These are phyloP conservation scores for Aspidoscelis tigris DNA, from an alignment of 2,113 vertebrate species.

Conservation along the genomic window DNA sequence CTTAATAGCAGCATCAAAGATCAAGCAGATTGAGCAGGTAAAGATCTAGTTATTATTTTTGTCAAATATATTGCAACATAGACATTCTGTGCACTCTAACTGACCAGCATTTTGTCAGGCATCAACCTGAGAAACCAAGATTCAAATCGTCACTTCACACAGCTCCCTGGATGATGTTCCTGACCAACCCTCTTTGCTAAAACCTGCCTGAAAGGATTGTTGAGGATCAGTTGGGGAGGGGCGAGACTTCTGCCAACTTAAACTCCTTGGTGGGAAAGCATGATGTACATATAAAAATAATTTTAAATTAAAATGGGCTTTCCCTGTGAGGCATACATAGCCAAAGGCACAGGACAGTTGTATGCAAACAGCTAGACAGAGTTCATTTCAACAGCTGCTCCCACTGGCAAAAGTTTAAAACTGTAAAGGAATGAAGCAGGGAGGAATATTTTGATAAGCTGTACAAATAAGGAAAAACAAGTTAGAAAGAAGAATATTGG, in stretches of 20 bases:
- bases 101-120: background rate
- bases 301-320: background rate
- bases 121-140: background rate
- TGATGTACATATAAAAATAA: too few relatives aligned
- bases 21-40: too few relatives aligned
- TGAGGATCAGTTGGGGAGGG: too few relatives aligned
- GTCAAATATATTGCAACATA: too few relatives aligned
- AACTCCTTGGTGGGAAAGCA: too few relatives aligned
- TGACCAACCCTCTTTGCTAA: too few relatives aligned
- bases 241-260: too few relatives aligned
- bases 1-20: too few relatives aligned
- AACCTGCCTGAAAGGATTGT: too few relatives aligned
- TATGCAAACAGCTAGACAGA: constrained; percentile 9
- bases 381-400: background rate
- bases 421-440: constrained; percentile 27
- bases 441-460: constrained; percentile 14
- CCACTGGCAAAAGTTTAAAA: constrained; percentile 1
- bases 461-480: constrained; percentile 55
- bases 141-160: background rate
- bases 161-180: too few relatives aligned
- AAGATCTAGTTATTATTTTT: too few relatives aligned
- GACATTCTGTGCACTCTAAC: background rate
- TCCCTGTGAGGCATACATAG: too few relatives aligned
- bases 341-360: background rate
- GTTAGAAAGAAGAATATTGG: constrained; percentile 55